These are phyloP conservation scores for Ceratina japonica DNA, from an alignment of 1,140 invertebrate species.

Conservation along the genomic window DNA sequence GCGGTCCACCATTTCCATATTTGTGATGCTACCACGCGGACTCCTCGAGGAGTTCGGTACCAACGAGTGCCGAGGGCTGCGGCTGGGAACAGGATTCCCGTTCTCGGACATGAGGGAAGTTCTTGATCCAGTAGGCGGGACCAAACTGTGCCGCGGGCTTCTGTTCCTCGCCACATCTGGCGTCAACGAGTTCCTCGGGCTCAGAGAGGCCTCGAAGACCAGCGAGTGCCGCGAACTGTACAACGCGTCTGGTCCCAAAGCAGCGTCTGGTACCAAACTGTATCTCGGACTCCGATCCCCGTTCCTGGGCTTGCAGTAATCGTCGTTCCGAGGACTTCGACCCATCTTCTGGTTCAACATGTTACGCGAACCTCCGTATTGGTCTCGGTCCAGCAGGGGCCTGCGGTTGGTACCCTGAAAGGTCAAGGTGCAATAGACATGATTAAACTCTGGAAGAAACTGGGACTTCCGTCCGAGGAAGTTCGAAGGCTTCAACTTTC, in stretches of 20 bases:
- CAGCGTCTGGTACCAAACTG: constrained; percentile 73
- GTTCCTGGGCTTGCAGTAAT: constrained; percentile 32
- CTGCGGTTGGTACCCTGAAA: constrained; percentile 69
- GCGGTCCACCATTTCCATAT: constrained; percentile 67
- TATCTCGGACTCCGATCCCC: constrained; percentile 73
- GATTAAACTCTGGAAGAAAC: not conserved
- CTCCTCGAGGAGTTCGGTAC: constrained; percentile 80
- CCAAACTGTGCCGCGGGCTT: constrained; percentile 83
- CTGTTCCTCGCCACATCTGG: constrained; percentile 80
- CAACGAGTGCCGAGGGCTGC: constrained; percentile 82
- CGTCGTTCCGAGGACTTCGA: constrained; percentile 81
- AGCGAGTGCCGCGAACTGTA: constrained; percentile 77
- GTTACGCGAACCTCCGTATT: constrained; percentile 65
- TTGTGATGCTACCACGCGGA: constrained; percentile 79
- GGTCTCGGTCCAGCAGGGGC: constrained; percentile 72
- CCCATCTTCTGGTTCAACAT: constrained; percentile 80
- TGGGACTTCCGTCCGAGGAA: not conserved
- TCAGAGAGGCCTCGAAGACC: constrained; percentile 71
- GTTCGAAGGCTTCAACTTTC: not conserved
- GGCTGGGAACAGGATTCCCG: constrained; percentile 56
- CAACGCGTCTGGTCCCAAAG: constrained; percentile 66
- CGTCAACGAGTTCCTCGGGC: constrained; percentile 80
- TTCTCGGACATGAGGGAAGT: constrained; percentile 70
- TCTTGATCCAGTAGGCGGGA: constrained; percentile 72
- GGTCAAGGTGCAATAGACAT: not conserved